phyloP scores from a whole-genome alignment of 2,888 invertebrate species.

The Brachypalpus laphriformis region DNA sequence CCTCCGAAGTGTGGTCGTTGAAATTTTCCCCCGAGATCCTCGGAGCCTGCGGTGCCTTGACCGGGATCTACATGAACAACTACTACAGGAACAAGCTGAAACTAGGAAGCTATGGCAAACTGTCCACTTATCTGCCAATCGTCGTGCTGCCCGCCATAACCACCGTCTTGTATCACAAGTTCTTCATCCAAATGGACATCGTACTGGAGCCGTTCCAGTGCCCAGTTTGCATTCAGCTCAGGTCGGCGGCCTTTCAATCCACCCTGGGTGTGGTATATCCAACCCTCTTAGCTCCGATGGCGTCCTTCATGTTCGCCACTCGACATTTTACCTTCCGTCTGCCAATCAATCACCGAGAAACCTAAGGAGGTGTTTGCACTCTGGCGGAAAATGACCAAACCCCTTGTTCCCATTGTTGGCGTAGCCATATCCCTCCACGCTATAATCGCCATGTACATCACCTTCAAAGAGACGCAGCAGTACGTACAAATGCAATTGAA shows the following conservation, averaged over 20 bases:
- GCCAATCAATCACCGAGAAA: constrained; percentile 85
- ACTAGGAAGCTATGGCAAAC: constrained; percentile 85
- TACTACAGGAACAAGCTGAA: constrained; percentile 86
- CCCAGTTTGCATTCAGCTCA: constrained; percentile 87
- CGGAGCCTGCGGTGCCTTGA: constrained; percentile 83
- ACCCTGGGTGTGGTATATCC: constrained; percentile 85
- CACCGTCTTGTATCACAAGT: constrained; percentile 84
- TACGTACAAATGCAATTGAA: constrained; percentile 77
- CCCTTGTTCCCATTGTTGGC: constrained; percentile 84
- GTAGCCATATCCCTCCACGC: constrained; percentile 84
- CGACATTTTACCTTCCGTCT: constrained; percentile 86
- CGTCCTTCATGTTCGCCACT: constrained; percentile 86
- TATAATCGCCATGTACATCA: constrained; percentile 84
- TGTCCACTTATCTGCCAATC: constrained; percentile 86
- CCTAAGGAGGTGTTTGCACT: constrained; percentile 84
- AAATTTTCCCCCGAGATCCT: constrained; percentile 84
- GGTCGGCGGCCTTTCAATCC: constrained; percentile 85
- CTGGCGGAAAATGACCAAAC: constrained; percentile 84
- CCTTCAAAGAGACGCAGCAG: constrained; percentile 86
- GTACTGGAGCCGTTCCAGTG: constrained; percentile 85
- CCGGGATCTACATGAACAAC: constrained; percentile 86
- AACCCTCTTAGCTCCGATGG: constrained; percentile 85
- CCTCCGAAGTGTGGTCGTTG: constrained; percentile 85
- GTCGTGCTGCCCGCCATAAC: constrained; percentile 85
- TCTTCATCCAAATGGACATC: constrained; percentile 85